Base-by-base conservation (phyloP, 2,113 vertebrate species). In the Colistium nudipinnis region DNA sequence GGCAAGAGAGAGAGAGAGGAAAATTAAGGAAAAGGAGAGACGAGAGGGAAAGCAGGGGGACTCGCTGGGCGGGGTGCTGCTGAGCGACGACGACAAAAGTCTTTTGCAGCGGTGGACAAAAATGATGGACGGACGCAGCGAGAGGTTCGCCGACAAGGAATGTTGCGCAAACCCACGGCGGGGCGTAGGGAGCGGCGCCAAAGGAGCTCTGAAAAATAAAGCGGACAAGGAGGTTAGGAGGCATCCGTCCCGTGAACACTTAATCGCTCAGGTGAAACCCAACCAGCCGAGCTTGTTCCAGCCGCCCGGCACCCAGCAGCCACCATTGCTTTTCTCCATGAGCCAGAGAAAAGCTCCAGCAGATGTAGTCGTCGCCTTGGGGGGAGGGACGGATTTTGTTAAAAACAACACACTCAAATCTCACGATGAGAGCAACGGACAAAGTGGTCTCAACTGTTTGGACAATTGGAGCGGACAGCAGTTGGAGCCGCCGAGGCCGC, bases 1-100 rank as follows among this genome's bases (percentile, higher is more conserved):
- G 1, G 95, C 94, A 7, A 88, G 92, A 63, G 94, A 95, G 83
- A 85, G 92, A 28, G 95, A 95, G 76, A 94, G 91, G 74, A 93
- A 94, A 81, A 82, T 94, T 47, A 94, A 94, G 64, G 94, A 95
- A 75, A 93, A 94, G 66, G 92, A 92, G 76, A 87, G 77, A 52
- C 92, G 90, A 38, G 92, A 95, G 39, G 94, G 93, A 2, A 89
- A 85, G 3, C 90, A 78, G 60, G 87, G 92, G 25, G 79, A 93
- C 81, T 87, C 87, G 57, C 31, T 95, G 84, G 35, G 94, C 30
- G 95, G 95, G 7, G 90, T 96, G 20, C 80, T 96, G 56, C 90
- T 98, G 67, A 98, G 94, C 0, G 96, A 98, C 79, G 93, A 96
- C 0, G 96, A 98, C 80, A 95, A 95, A 68, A 96, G 93, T 80